These are phyloP conservation scores for Aricia agestis DNA, from an alignment of 1,140 invertebrate genomes.

Conservation along the genomic window DNA sequence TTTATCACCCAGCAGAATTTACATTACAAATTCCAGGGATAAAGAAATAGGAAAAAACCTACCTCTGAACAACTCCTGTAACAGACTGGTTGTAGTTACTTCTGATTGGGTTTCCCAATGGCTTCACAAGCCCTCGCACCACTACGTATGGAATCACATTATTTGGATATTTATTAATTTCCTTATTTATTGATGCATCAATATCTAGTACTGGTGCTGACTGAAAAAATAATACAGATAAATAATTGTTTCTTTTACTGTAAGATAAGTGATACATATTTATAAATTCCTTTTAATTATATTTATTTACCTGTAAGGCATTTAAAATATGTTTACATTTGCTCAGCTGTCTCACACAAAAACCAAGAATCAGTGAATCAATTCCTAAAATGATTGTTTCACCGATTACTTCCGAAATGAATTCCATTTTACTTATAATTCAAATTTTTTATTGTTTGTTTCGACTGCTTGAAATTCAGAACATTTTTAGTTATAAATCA, in stretches of 20 bases:
- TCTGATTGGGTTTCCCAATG: slow-evolving; percentile 82
- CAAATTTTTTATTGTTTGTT: background rate
- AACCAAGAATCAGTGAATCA: slow-evolving; percentile 82
- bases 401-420: slow-evolving; percentile 69
- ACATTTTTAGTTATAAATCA: too few species aligned
- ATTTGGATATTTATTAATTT: slow-evolving; percentile 77
- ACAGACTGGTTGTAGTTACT: slow-evolving; percentile 82
- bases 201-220: slow-evolving; percentile 81
- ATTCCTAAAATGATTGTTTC: slow-evolving; percentile 83
- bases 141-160: slow-evolving; percentile 83
- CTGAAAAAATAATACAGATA: slow-evolving; percentile 56
- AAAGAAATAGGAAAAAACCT: background rate
- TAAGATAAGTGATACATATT: too few species aligned
- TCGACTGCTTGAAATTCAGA: too few species aligned
- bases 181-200: slow-evolving; percentile 77
- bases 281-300: background rate
- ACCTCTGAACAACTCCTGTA: slow-evolving; percentile 83
- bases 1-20: too few species aligned
- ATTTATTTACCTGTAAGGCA: slow-evolving; percentile 78
- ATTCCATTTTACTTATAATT: slow-evolving; percentile 48
- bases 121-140: slow-evolving; percentile 82
- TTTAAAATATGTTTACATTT: slow-evolving; percentile 81
- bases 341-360: slow-evolving; percentile 83
- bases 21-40: too few species aligned
- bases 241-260: background rate